Conservation (phyloP, 2,113 vertebrate species). For the Brachypteracias leptosomus region DNA sequence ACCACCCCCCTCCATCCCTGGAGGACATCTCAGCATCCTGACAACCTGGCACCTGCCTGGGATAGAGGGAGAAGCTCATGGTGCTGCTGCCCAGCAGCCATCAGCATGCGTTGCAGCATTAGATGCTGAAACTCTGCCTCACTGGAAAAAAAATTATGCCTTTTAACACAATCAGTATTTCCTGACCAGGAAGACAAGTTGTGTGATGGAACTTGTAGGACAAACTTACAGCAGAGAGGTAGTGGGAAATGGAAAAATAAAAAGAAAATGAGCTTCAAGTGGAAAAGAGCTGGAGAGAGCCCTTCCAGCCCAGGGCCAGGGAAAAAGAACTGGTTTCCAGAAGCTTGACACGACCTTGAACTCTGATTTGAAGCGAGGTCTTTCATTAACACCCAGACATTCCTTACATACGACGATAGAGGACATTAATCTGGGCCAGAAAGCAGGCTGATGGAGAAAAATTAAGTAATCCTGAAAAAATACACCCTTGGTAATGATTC, state of each 20-base stretch:
- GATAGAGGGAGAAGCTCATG: rapidly evolving
- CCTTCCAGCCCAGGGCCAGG: not conserved
- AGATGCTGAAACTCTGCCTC: not conserved
- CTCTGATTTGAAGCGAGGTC: not conserved
- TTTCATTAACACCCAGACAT: not conserved
- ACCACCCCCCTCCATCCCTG: rapidly evolving
- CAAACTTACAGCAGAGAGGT: not conserved
- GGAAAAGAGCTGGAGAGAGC: not conserved
- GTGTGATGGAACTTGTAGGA: not conserved
- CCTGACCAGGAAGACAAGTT: not conserved
- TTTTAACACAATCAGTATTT: not conserved
- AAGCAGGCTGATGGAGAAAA: not conserved
- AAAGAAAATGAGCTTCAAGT: not conserved
- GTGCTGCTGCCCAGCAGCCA: not conserved
- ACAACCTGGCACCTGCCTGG: not conserved
- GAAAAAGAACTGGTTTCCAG: not conserved
- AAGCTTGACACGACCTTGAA: not conserved
- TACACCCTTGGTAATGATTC: not conserved
- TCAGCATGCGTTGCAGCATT: not conserved
- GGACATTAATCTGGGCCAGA: not conserved
- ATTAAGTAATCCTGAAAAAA: not conserved
- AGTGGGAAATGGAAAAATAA: not conserved
- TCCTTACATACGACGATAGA: not conserved
- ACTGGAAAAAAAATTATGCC: rapidly evolving
- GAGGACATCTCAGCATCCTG: not conserved